phyloP scores from a whole-genome alignment of 2,797 vertebrate species.

The Tadarida brasiliensis region DNA sequence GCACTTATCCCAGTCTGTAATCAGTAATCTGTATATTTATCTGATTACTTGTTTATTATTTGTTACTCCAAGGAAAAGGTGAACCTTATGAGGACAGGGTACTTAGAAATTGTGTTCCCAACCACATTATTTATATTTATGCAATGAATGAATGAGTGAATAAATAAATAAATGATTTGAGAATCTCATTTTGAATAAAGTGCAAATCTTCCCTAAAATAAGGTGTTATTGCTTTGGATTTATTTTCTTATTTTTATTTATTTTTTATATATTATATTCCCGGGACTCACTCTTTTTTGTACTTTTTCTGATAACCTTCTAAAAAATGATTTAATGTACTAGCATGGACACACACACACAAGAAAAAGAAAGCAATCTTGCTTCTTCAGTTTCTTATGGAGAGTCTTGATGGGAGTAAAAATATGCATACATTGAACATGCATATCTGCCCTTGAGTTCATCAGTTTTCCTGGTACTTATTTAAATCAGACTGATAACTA shows the following conservation, averaged over 20 bases:
- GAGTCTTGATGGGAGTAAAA: neutral
- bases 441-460: neutral
- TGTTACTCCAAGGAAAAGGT: neutral
- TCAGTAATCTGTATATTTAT: neutral
- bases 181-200: neutral
- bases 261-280: neutral
- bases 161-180: neutral
- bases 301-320: neutral
- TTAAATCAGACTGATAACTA: constrained; percentile 38
- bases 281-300: neutral
- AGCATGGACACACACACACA: neutral
- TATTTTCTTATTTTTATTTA: neutral
- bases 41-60: neutral
- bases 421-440: neutral
- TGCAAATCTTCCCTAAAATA: neutral
- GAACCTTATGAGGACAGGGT: neutral
- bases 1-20: neutral
- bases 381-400: neutral
- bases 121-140: neutral
- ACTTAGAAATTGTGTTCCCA: neutral
- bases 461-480: constrained; percentile 41
- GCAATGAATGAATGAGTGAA: neutral
- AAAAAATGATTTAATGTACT: neutral
- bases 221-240: neutral
- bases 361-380: neutral